These are phyloP conservation scores for Drosophila oshimai DNA, from an alignment of 1,140 invertebrate species.

Conservation along the genomic window DNA sequence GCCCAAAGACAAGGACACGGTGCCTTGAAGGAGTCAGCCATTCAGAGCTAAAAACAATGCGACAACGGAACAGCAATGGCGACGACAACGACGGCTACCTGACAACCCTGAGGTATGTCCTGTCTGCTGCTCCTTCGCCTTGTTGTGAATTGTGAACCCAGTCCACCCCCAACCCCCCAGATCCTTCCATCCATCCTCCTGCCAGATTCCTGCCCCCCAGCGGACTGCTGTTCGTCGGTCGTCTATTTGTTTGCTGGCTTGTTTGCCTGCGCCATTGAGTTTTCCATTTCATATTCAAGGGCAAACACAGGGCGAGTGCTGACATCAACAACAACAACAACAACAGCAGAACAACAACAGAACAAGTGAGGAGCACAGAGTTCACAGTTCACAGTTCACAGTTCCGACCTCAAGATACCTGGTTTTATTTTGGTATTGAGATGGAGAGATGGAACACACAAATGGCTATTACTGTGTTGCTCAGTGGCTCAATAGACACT, in stretches of 20 bases:
- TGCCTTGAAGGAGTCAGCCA: constrained; percentile 4
- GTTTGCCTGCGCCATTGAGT: constrained; percentile 53
- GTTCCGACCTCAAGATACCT: constrained; percentile 2
- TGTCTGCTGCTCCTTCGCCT: constrained; percentile 9
- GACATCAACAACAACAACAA: neutral
- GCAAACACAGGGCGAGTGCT: constrained; percentile 32
- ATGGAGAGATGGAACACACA: neutral
- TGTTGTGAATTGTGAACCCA: too few species aligned
- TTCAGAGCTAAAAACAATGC: constrained; percentile 36
- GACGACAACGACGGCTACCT: constrained; percentile 50
- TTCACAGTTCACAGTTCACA: too few species aligned
- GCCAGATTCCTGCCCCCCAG: neutral
- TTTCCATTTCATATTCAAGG: constrained; percentile 61
- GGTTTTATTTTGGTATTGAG: neutral
- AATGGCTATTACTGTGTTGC: neutral
- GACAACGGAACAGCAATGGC: constrained; percentile 17
- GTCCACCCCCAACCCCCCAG: too few species aligned
- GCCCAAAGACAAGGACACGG: neutral
- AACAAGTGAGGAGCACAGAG: neutral
- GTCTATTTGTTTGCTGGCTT: constrained; percentile 35
- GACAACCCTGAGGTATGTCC: constrained; percentile 47
- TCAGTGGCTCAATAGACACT: neutral
- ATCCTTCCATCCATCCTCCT: neutral
- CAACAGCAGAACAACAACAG: neutral
- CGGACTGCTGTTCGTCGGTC: constrained; percentile 1